Base-by-base conservation (phyloP, 2,797 vertebrate species). In the Epinephelus coioides region DNA sequence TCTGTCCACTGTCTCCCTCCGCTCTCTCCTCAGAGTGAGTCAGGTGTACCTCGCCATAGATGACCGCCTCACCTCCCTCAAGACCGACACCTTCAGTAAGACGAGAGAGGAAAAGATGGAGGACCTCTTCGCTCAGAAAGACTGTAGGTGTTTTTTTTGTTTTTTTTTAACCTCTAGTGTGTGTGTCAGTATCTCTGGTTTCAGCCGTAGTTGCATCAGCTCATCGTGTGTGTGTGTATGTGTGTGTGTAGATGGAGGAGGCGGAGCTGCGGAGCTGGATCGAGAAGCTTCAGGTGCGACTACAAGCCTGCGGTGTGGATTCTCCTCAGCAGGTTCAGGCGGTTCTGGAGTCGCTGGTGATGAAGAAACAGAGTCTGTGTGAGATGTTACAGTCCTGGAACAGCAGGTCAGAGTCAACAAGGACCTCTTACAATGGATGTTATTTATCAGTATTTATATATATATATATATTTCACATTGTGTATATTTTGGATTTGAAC, bases 71-170 rank as follows among this genome's bases (percentile, higher is more conserved):
- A 97, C 97, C 18, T 99, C 98, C 79, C 93, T 99, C 67, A 99
- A 99, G 95, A 99, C 97, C 0, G 98, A 99, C 83, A 99, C 98
- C 11, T 99, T 99, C 95, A 99, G 97, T 89, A 99, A 97, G 94
- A 97, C 97, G 0, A 96, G 98, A 61, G 98, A 99, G 87, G 98
- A 99, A 81, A 99, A 99, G 91, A 99, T 99, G 98, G 98, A 99
- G 92, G 98, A 99, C 82, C 96, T 99, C 34, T 99, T 99, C 86
- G 98, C 98, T 77, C 98, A 99, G 92, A 99, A 99, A 90, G 98
- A 99, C 84, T n/a, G 98, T 99, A 95, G 14, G 93, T 30, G 27
- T 6, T 80, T 61, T 13, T 6, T 34, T 14, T 38, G 18, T 34
- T 5, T 1, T 8, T 23, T 23, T 23, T 23, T 23, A 23, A 2